Evolutionary conservation across 1,140 invertebrate genomes (phyloP).

Genomic region (Rhizoglyphus robini): DNA sequence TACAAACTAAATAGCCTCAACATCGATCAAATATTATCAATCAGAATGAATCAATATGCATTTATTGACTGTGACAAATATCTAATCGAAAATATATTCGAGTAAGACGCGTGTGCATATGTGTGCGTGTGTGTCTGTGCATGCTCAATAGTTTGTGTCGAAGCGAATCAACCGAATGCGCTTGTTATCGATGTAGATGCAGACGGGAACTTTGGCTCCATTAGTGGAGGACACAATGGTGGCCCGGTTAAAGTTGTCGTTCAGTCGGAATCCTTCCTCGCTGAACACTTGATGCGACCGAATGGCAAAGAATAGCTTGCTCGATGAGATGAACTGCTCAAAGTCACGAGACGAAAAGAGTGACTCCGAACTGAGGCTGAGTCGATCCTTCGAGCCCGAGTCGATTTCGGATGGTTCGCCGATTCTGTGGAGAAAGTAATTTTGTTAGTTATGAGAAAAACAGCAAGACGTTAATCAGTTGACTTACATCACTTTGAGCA

Average conservation of each 20-base stretch:
- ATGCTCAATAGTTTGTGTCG: background rate
- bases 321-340: conserved; percentile 1
- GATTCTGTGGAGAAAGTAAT: background rate
- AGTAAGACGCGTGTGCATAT: too few relatives aligned
- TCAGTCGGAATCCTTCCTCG: background rate
- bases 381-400: too few relatives aligned
- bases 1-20: too few relatives aligned
- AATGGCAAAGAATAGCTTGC: background rate
- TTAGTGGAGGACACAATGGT: background rate
- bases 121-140: too few relatives aligned
- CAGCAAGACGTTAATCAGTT: background rate
- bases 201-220: background rate
- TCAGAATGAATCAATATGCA: too few relatives aligned
- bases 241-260: background rate
- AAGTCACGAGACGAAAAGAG: background rate
- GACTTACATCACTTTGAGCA: conserved; percentile 2
- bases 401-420: conserved; percentile 2
- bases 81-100: too few relatives aligned
- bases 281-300: background rate
- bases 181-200: background rate
- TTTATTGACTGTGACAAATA: too few relatives aligned
- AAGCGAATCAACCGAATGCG: background rate
- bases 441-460: background rate
- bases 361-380: background rate
- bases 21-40: too few relatives aligned